Conservation (phyloP, 2,113 vertebrate species). For the Toxostoma redivivum region DNA sequence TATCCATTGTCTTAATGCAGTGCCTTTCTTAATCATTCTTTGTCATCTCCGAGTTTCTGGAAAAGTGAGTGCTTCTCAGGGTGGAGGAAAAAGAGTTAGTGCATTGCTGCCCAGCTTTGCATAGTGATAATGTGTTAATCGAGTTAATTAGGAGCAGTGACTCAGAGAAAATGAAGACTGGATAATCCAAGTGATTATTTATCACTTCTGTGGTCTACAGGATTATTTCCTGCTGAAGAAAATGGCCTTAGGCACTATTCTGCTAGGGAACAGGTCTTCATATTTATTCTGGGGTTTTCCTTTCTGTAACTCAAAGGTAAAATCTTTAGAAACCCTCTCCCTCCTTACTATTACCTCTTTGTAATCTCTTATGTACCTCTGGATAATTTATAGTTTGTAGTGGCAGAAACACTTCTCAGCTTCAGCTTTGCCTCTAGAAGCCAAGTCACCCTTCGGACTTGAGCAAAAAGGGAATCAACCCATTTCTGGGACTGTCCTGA, state of each 20-base stretch:
- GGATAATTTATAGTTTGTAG: not conserved
- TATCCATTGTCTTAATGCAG: not conserved
- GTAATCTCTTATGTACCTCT: not conserved
- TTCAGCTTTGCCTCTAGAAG: not conserved
- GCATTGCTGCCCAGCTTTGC: not conserved
- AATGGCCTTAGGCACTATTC: not conserved
- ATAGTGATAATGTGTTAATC: not conserved
- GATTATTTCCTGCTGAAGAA: constrained; percentile 1
- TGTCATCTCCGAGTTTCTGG: constrained; percentile 35
- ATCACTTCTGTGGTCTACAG: not conserved
- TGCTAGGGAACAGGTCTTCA: not conserved
- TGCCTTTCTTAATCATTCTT: constrained; percentile 35
- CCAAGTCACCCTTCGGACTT: not conserved
- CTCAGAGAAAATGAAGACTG: constrained; percentile 9
- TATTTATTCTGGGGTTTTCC: not conserved
- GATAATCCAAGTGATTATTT: not conserved
- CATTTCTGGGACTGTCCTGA: not conserved
- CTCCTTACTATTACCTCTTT: not conserved
- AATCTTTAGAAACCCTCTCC: not conserved
- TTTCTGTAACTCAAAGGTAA: not conserved
- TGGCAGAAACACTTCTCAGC: not conserved
- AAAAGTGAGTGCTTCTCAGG: constrained; percentile 34
- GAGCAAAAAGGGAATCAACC: not conserved
- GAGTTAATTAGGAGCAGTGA: constrained; percentile 25
- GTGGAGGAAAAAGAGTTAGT: not conserved